phyloP scores from a whole-genome alignment of 2,888 invertebrate genomes.

The Carterocephalus palaemon region DNA sequence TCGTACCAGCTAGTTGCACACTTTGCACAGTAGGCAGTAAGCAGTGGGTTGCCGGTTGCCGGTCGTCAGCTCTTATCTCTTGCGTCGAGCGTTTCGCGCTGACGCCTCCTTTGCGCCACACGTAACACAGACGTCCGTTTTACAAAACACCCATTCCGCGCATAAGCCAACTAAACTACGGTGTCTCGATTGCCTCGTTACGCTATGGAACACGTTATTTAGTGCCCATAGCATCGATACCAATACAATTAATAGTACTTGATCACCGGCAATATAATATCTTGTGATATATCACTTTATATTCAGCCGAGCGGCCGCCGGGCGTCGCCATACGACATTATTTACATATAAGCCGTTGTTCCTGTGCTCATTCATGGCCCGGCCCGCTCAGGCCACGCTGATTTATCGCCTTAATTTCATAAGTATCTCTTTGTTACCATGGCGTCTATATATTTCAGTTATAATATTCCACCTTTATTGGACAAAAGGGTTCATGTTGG shows the following conservation, averaged over 20 bases:
- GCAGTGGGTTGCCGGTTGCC: conserved; percentile 43
- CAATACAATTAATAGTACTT: conserved; percentile 45
- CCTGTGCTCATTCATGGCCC: conserved; percentile 67
- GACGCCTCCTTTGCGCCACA: conserved; percentile 58
- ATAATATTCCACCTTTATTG: conserved; percentile 31
- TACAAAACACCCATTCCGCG: conserved; percentile 43
- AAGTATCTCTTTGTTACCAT: conserved; percentile 75
- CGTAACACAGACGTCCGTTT: conserved; percentile 54
- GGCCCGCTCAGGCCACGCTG: conserved; percentile 55
- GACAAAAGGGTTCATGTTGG: conserved; percentile 13
- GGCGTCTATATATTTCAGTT: conserved; percentile 43
- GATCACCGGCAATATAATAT: conserved; percentile 52
- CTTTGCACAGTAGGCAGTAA: conserved; percentile 42
- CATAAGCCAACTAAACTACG: conserved; percentile 21
- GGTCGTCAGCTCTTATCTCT: conserved; percentile 53
- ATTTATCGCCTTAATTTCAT: conserved; percentile 78
- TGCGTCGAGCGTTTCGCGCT: conserved; percentile 57
- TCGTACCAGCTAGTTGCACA: conserved; percentile 35
- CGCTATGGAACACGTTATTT: conserved; percentile 3
- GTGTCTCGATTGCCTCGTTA: conserved; percentile 20
- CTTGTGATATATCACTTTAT: conserved; percentile 64
- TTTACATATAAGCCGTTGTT: conserved; percentile 75
- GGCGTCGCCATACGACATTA: conserved; percentile 62
- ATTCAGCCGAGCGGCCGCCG: conserved; percentile 54
- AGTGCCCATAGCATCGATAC: conserved; percentile 11